These are phyloP conservation scores for Syngnathus floridae DNA, from an alignment of 2,113 vertebrate genomes.

Conservation along the genomic window DNA sequence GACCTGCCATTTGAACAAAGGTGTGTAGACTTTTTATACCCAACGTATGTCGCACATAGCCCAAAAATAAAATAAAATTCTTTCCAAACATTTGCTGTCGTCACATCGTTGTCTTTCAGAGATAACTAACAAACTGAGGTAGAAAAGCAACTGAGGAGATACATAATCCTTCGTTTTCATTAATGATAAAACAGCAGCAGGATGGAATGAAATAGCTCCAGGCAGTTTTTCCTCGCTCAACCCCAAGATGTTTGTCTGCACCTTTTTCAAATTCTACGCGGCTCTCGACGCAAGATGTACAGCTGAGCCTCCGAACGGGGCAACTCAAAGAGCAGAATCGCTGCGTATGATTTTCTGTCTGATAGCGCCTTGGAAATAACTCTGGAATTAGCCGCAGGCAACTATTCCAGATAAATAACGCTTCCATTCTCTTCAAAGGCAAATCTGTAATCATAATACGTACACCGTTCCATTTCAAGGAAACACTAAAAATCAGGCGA, in stretches of 20 bases:
- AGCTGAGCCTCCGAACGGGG: slow-evolving; percentile 26
- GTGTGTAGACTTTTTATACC: slow-evolving; percentile 42
- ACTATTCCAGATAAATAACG: slow-evolving; percentile 35
- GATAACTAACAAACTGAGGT: slow-evolving; percentile 90
- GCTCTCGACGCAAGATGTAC: slow-evolving; percentile 35
- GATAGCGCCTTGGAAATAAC: slow-evolving; percentile 23
- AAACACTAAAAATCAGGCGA: slow-evolving; percentile 24
- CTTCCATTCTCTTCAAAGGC: slow-evolving; percentile 37
- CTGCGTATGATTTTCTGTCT: slow-evolving; percentile 22
- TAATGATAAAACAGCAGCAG: slow-evolving; percentile 67
- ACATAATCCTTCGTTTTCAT: slow-evolving; percentile 71
- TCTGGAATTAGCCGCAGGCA: slow-evolving; percentile 29
- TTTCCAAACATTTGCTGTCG: slow-evolving; percentile 57
- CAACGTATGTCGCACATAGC: slow-evolving; percentile 48
- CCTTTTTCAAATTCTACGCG: slow-evolving; percentile 48
- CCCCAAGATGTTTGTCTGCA: slow-evolving; percentile 58
- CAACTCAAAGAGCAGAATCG: slow-evolving; percentile 25
- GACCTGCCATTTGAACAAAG: not conserved
- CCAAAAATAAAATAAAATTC: slow-evolving; percentile 31
- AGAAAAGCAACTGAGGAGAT: slow-evolving; percentile 82
- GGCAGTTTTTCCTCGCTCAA: slow-evolving; percentile 39
- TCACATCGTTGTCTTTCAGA: slow-evolving; percentile 68
- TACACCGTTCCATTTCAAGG: slow-evolving; percentile 34
- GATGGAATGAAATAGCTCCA: slow-evolving; percentile 49
- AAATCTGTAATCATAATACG: slow-evolving; percentile 42